These are phyloP conservation scores for Ptychadena robeensis DNA, from an alignment of 2,797 vertebrate genomes.

Conservation along the genomic window DNA sequence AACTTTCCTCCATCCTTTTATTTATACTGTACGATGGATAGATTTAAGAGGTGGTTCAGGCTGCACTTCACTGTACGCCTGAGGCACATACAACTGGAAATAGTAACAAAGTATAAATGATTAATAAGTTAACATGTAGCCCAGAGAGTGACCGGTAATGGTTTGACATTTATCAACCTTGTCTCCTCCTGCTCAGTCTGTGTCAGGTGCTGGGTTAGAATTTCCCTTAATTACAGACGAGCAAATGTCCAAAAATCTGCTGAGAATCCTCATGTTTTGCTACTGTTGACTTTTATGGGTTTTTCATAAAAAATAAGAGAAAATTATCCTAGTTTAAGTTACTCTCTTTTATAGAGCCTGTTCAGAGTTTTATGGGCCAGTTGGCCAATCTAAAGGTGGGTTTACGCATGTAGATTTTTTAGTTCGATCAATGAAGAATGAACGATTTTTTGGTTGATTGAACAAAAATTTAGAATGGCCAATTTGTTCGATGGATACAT, in stretches of 20 bases:
- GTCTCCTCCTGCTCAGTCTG: neutral
- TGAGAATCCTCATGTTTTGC: neutral
- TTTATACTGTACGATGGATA: slow-evolving; percentile 6
- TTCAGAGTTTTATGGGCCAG: no score
- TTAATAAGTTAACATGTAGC: slow-evolving; percentile 25
- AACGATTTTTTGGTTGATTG: no score
- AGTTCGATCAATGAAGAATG: no score
- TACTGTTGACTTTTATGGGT: neutral
- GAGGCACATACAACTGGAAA: slow-evolving; percentile 14
- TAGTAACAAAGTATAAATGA: slow-evolving; percentile 36
- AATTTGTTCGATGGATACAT: no score
- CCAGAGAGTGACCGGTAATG: slow-evolving; percentile 27
- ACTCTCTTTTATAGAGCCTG: no score
- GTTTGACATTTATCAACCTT: slow-evolving; percentile 41
- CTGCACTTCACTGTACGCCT: slow-evolving; percentile 3
- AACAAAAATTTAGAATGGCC: no score
- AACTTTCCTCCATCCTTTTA: neutral
- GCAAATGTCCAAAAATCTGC: neutral
- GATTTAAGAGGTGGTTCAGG: slow-evolving; percentile 1
- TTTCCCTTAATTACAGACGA: neutral
- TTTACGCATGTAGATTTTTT: no score
- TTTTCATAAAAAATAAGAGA: no score
- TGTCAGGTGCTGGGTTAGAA: neutral
- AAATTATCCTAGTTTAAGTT: no score
- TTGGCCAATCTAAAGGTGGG: no score